Base-by-base conservation (phyloP, 1,140 invertebrate genomes). In the Drosophila hydei region DNA sequence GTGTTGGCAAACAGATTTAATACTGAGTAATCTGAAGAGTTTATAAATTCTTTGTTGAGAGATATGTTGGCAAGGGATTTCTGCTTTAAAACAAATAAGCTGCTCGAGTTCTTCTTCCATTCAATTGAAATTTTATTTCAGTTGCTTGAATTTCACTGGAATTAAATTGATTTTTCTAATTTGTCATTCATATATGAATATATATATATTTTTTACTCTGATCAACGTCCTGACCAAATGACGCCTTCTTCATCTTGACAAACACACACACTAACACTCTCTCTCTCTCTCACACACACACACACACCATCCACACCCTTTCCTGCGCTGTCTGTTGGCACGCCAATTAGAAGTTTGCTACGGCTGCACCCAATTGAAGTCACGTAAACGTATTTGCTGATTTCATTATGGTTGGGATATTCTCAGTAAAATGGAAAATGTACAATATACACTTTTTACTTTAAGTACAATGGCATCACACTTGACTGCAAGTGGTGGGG, bases 311-410 rank as follows among this genome's bases (percentile, higher is more conserved):
- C 40, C 70, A 68, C 70, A 69, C 70, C 55, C 61, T 74, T 70
- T 65, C 65, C 63, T 64, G 72, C n/a, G 23, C 40, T 30, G 60
- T 69, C 64, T 76, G 84, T 85, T 84, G 75, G 73, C 72, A 85
- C 73, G 74, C 45, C 68, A 73, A 73, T 73, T 87, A 63, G 77
- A 85, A 75, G 25, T 61, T 60, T 42, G 51, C 65, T 60, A 65
- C 80, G 62, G 76, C 76, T 85, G 80, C 80, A 85, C 80, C 80
- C 74, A 74, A 87, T 77, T 85, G 75, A 80, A 85, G 80, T 85
- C 80, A 85, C 77, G 81, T 80, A 80, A 87, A 63, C 81, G 71
- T 85, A 87, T 85, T 87, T 85, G 80, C 65, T 76, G 81, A 85
- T 87, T 87, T 79, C 67, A 87, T 85, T 85, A 87, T 70, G 50